Conservation (phyloP, 1,140 invertebrate genomes). For the Adelges cooleyi region DNA sequence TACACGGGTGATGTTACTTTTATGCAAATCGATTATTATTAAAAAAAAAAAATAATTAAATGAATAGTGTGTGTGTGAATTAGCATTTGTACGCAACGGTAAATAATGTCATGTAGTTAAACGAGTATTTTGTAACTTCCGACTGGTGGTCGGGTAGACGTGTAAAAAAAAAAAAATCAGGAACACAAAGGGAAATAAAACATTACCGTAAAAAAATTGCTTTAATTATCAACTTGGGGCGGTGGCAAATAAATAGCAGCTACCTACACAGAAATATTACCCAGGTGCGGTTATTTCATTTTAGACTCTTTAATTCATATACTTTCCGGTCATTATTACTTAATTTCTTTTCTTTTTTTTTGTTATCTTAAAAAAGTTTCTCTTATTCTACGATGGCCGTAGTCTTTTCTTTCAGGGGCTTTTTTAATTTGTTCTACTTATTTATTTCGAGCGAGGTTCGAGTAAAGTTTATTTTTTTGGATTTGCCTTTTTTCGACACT, state of each 20-base stretch:
- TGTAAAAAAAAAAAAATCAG: no score
- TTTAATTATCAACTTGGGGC: slow-evolving; percentile 2
- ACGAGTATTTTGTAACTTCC: no score
- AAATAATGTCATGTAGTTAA: no score
- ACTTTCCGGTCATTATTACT: slow-evolving; percentile 24
- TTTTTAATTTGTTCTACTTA: slow-evolving; percentile 23
- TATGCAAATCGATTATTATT: no score
- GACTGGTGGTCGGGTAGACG: no score
- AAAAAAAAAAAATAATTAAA: no score
- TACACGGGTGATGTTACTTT: no score
- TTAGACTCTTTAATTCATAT: slow-evolving; percentile 24
- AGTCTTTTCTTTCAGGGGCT: no score
- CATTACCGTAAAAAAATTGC: slow-evolving; percentile 14
- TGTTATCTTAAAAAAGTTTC: slow-evolving; percentile 4
- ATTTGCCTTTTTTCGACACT: background rate
- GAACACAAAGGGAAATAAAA: background rate
- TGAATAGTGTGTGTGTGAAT: no score
- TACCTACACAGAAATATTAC: slow-evolving; percentile 7
- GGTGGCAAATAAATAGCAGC: slow-evolving; percentile 16
- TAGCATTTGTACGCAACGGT: no score
- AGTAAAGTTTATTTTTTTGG: slow-evolving; percentile 9
- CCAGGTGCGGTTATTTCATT: slow-evolving; percentile 24
- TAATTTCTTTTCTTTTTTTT: slow-evolving; percentile 8
- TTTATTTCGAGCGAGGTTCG: slow-evolving; percentile 8
- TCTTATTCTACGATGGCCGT: no score